A percentile compares a stretch with the other conserved stretches of the same genome.
phyloP scores from a whole-genome alignment of 2,113 vertebrate species.

The Macroglossus sobrinus region DNA sequence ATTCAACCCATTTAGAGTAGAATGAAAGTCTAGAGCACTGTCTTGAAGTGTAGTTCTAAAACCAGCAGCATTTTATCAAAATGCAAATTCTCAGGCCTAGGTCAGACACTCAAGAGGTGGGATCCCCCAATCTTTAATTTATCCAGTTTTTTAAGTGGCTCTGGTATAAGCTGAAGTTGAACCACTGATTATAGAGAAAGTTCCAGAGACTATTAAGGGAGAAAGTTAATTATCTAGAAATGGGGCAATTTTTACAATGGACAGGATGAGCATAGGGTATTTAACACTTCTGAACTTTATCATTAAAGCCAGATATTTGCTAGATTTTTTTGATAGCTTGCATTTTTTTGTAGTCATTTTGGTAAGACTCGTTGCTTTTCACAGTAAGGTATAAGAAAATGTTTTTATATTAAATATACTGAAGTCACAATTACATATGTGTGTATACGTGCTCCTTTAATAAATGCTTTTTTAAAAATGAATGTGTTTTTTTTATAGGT shows the following conservation, averaged over 20 bases:
- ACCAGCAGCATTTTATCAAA: neutral
- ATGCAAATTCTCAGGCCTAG: neutral
- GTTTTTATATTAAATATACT: neutral
- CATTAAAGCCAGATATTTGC: neutral
- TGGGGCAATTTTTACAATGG: neutral
- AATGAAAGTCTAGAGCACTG: neutral
- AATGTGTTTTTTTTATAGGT: conserved; percentile 78
- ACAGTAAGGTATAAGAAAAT: neutral
- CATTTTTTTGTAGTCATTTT: conserved; percentile 10
- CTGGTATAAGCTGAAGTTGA: neutral
- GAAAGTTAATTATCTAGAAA: neutral
- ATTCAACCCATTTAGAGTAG: neutral
- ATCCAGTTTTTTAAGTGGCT: neutral
- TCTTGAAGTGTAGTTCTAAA: neutral
- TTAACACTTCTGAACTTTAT: conserved; percentile 34
- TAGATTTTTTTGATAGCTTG: conserved; percentile 17
- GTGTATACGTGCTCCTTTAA: neutral
- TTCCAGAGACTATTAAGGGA: conserved; percentile 20
- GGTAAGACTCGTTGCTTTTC: neutral
- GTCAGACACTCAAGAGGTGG: neutral
- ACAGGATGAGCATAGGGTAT: neutral
- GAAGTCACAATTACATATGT: neutral
- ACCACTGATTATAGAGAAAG: neutral
- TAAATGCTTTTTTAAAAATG: conserved; percentile 7
- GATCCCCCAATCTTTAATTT: neutral